Evolutionary conservation across 2,888 invertebrate species (phyloP), one percentile per base, ranked within the genome.

Genomic region (Habrosyne pyritoides): DNA sequence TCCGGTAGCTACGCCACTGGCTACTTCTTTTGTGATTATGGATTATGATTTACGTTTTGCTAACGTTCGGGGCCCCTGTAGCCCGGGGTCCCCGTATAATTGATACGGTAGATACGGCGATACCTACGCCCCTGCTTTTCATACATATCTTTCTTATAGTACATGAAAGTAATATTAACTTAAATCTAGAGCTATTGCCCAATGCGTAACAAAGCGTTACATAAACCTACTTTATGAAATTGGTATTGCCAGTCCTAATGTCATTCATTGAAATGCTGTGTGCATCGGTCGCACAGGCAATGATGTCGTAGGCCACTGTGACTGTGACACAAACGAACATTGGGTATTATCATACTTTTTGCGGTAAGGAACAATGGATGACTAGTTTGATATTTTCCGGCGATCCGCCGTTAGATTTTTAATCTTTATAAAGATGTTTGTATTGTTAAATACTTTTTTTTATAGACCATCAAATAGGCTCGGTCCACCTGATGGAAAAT

Each of bases 141-240:
- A n/a, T n/a, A n/a, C n/a, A n/a, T n/a, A 28, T 8, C 28, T 2
- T 28, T 7, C 10, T 33, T 33, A 4, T 5, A n/a, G n/a, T 33
- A 33, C 4, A 33, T 12, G 7, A 42, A 18, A 42, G 7, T 5
- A 3, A 36, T 14, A 36, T 36, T 3, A n/a, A 36, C 12, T 36
- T 36, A 12, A 33, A 22, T n/a, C 3, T 12, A 22, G 12, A 10
- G 8, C 48, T 59, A 68, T 71, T 64, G 61, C 54, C 56, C 55
- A 64, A 69, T 52, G 26, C 21, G 66, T 60, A 63, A 73, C 67
- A 69, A 69, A 60, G 63, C 59, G 74, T 71, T 75, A 72, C 61
- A 76, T 68, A 74, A 71, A 76, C 75, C 75, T 64, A 74, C 64
- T 75, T 76, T 69, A 67, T 66, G 51, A 61, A 70, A 63, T 59